Evolutionary conservation across 2,888 invertebrate species (phyloP).

Genomic region (Lissonota sp.): DNA sequence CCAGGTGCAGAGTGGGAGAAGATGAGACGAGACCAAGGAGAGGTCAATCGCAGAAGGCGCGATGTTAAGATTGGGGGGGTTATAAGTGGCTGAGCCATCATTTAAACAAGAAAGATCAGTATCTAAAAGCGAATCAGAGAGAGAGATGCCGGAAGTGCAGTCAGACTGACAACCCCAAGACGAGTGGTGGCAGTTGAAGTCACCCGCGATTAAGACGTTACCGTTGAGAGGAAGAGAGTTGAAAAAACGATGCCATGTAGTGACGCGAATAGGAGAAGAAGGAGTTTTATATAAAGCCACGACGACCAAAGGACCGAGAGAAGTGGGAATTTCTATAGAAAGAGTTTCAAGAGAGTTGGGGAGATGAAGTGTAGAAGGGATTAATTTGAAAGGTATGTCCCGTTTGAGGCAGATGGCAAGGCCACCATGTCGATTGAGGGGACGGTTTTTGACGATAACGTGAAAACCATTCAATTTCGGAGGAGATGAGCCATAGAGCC

Average conservation of each 20-base stretch:
- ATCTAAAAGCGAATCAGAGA: constrained; percentile 2
- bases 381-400: constrained; percentile 16
- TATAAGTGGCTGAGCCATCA: constrained; percentile 27
- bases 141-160: neutral
- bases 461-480: constrained; percentile 2
- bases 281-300: constrained; percentile 29
- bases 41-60: neutral
- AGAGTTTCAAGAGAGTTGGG: constrained; percentile 28
- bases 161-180: constrained; percentile 21
- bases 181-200: constrained; percentile 17
- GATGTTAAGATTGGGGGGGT: neutral
- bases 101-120: constrained; percentile 8
- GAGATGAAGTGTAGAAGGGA: neutral
- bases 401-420: constrained; percentile 37
- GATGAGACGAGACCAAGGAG: constrained; percentile 7
- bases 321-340: constrained; percentile 16
- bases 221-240: neutral
- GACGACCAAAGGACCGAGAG: constrained; percentile 9
- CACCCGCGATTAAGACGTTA: constrained; percentile 12
- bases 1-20: neutral
- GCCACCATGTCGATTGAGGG: neutral
- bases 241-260: constrained; percentile 19
- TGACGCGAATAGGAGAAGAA: too few species aligned
- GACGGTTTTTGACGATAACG: constrained; percentile 4
- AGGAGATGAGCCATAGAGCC: neutral